Evolutionary conservation across 2,113 vertebrate genomes (phyloP).

Genomic region (Burhinus oedicnemus): DNA sequence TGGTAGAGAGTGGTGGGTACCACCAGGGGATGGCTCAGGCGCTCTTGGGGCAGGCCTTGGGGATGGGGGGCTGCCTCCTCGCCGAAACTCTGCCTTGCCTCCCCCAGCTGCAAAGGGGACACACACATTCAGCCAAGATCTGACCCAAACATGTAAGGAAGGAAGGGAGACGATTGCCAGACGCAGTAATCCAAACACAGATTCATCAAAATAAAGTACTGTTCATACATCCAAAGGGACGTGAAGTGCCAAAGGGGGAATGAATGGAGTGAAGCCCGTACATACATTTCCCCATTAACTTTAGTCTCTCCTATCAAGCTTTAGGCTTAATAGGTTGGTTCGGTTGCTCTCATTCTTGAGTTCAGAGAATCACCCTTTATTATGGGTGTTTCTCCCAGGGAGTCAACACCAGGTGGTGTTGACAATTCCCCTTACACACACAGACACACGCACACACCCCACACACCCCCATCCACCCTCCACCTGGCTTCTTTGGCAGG

Average conservation of each 20-base stretch:
- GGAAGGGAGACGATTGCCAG: not conserved
- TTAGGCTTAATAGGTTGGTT: not conserved
- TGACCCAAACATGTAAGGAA: not conserved
- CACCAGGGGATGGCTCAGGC: fast-evolving
- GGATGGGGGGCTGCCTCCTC: not conserved
- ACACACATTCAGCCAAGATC: not conserved
- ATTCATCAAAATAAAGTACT: not conserved
- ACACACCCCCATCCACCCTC: not conserved
- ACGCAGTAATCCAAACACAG: not conserved
- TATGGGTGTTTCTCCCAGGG: not conserved
- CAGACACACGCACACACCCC: not conserved
- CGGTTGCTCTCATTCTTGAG: not conserved
- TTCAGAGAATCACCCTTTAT: not conserved
- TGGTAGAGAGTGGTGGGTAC: not conserved
- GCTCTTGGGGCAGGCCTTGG: not conserved
- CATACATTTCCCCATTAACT: not conserved
- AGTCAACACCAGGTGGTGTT: not conserved
- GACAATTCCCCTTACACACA: not conserved
- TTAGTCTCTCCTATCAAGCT: not conserved
- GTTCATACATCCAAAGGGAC: not conserved
- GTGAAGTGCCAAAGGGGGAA: not conserved
- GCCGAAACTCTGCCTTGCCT: not conserved
- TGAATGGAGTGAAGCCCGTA: not conserved
- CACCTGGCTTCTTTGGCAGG: not conserved
- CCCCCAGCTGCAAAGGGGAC: not conserved